Percentiles rank a stretch among this genome's conserved stretches.
Evolutionary conservation across 2,888 invertebrate species (phyloP).

Genomic region (Pardosa pseudoannulata): DNA sequence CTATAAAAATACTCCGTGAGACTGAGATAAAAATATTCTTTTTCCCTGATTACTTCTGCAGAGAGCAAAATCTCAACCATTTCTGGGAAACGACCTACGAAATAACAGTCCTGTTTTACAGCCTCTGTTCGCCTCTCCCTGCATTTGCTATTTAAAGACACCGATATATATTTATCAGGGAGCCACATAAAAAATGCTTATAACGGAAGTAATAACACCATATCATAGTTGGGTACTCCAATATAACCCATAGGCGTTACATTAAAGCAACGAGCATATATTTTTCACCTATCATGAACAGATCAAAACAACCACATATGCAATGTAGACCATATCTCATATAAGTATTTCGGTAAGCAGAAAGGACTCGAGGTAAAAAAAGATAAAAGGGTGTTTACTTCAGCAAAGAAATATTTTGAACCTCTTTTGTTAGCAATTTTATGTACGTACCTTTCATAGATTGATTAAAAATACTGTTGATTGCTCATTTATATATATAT

Average conservation of each 20-base stretch:
- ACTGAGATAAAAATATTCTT: neutral
- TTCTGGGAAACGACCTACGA: neutral
- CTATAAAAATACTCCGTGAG: too few relatives aligned
- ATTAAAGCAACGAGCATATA: constrained; percentile 63
- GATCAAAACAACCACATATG: constrained; percentile 51
- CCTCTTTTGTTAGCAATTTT: neutral
- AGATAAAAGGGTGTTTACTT: constrained; percentile 20
- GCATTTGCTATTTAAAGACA: constrained; percentile 36
- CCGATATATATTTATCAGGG: constrained; percentile 58
- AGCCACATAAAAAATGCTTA: constrained; percentile 44
- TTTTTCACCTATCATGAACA: constrained; percentile 49
- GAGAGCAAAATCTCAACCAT: neutral
- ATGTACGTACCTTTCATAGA: too few relatives aligned
- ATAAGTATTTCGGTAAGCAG: constrained; percentile 30
- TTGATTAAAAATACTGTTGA: too few relatives aligned
- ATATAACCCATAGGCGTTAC: constrained; percentile 50
- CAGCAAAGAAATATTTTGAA: neutral
- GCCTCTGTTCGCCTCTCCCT: constrained; percentile 22
- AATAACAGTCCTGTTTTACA: constrained; percentile 50
- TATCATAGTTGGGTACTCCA: constrained; percentile 41
- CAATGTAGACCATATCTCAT: constrained; percentile 34
- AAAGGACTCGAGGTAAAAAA: constrained; percentile 19
- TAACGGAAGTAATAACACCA: constrained; percentile 63
- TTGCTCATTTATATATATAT: too few relatives aligned
- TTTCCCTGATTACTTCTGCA: neutral